phyloP scores from a whole-genome alignment of 1,140 invertebrate species.

The Physella acuta region DNA sequence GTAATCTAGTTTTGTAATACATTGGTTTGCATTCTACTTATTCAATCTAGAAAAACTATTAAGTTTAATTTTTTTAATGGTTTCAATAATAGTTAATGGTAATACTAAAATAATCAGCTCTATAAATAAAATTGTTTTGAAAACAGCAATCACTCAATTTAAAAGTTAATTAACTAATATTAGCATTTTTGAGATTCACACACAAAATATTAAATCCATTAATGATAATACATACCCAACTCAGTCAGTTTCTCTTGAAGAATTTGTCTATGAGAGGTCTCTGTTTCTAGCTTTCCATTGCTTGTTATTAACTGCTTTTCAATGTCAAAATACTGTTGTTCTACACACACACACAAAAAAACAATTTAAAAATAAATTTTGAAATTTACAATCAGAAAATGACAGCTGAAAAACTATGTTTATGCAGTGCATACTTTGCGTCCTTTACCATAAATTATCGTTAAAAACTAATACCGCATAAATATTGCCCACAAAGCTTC shows the following conservation, averaged over 20 bases:
- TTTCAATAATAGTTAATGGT: too few relatives aligned
- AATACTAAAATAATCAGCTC: too few relatives aligned
- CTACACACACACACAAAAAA: constrained; percentile 46
- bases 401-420: neutral
- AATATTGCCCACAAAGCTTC: neutral
- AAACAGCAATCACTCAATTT: too few relatives aligned
- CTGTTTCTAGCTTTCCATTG: constrained; percentile 45
- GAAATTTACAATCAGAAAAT: neutral
- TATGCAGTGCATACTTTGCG: neutral
- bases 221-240: constrained; percentile 37
- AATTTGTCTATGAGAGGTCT: constrained; percentile 30
- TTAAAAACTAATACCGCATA: neutral
- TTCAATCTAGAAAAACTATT: too few relatives aligned
- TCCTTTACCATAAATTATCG: neutral
- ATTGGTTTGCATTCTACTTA: too few relatives aligned
- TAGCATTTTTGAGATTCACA: too few relatives aligned
- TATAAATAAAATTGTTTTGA: too few relatives aligned
- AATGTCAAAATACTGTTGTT: constrained; percentile 59
- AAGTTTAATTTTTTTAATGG: too few relatives aligned
- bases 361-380: neutral
- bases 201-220: too few relatives aligned
- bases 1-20: too few relatives aligned
- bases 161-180: too few relatives aligned
- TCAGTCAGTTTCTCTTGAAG: constrained; percentile 35
- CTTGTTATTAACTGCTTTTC: constrained; percentile 50